phyloP scores from a whole-genome alignment of 2,113 vertebrate genomes.

The Entomyzon cyanotis region DNA sequence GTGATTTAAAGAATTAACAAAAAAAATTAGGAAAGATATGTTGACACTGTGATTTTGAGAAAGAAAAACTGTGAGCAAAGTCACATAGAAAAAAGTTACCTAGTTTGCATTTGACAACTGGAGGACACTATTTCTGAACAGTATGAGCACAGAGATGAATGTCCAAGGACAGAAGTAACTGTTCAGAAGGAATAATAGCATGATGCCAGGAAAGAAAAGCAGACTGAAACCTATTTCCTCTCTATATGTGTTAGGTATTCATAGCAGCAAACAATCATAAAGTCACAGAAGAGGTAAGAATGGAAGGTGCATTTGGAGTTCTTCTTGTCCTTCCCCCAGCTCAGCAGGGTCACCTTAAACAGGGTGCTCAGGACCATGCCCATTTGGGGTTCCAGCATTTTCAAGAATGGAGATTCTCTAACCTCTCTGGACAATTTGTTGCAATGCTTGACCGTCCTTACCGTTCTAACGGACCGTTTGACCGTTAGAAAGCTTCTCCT shows the following conservation, averaged over 20 bases:
- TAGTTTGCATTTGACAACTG: neutral
- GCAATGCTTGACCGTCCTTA: neutral
- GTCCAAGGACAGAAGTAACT: neutral
- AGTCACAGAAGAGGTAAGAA: neutral
- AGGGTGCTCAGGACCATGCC: neutral
- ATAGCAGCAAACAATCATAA: neutral
- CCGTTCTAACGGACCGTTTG: too few relatives aligned
- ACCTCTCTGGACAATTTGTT: neutral
- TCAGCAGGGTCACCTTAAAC: neutral
- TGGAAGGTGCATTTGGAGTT: neutral
- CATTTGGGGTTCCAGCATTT: neutral
- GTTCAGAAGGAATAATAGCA: neutral
- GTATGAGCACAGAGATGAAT: neutral
- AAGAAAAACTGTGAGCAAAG: neutral
- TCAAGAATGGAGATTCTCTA: neutral
- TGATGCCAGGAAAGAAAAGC: neutral
- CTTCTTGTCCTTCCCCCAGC: fast-evolving
- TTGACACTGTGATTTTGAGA: neutral
- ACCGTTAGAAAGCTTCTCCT: neutral
- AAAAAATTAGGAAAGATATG: neutral
- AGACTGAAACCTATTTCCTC: neutral
- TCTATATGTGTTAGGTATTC: neutral
- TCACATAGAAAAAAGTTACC: neutral
- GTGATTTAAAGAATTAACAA: neutral
- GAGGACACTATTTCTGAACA: neutral